Conservation (phyloP, 35 echinoderm and acorn worm species). For the Lytechinus pictus region DNA sequence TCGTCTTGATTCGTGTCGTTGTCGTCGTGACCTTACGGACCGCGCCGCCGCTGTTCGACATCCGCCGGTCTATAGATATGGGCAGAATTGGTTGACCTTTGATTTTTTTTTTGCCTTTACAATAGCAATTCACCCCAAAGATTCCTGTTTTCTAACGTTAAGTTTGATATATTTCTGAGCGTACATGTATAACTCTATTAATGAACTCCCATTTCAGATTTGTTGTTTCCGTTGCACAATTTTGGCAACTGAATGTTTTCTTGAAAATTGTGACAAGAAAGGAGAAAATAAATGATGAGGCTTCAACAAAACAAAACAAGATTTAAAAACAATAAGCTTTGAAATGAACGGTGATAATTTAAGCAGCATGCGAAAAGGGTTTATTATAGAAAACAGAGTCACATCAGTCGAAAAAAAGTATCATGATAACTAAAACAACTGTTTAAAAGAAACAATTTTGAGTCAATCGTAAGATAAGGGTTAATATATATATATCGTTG, state of each 20-base stretch:
- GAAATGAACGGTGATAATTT: not conserved
- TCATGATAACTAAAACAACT: too few species aligned
- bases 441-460: too few species aligned
- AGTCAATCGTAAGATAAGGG: too few species aligned
- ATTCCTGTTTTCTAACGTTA: not conserved
- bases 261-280: not conserved
- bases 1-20: conserved; percentile 64
- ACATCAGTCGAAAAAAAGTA: too few species aligned
- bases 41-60: conserved; percentile 24
- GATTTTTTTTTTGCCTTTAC: not conserved
- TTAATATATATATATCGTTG: too few species aligned
- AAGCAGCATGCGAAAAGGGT: not conserved
- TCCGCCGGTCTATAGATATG: not conserved
- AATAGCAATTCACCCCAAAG: not conserved
- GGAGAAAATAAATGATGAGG: not conserved
- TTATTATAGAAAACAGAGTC: not conserved
- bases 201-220: not conserved
- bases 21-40: conserved; percentile 70
- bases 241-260: not conserved
- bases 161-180: not conserved
- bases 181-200: not conserved
- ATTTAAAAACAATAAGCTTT: not conserved
- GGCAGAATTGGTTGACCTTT: not conserved
- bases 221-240: not conserved
- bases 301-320: not conserved